Evolutionary conservation across 1,140 invertebrate genomes (phyloP), one percentile per base, ranked within the genome.

Genomic region (Microplitis mediator): DNA sequence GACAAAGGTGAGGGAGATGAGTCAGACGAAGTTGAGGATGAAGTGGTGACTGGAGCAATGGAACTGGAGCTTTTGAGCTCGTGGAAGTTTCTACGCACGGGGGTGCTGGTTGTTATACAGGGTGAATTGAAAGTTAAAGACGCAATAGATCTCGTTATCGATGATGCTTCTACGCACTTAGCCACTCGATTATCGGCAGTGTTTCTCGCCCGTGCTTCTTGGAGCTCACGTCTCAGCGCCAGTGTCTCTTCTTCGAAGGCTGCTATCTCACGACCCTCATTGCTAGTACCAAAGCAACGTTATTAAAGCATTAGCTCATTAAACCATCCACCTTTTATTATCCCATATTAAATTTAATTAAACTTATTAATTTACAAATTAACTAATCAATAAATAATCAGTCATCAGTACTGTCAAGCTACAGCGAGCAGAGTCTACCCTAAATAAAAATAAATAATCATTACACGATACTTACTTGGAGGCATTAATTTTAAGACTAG

Each of bases 231-330:
- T 60, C 86, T 80, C 66, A 86, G 75, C 23, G 81, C 80, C 76
- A 87, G 74, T n/a, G 80, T 83, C 74, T 87, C 85, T 75, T 87
- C 86, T 77, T 87, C 86, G 74, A 86, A 85, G 65, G 84, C 86
- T 58, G 82, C 85, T 71, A 87, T 86, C 79, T 86, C 86, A 45
- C 80, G 84, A 72, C 79, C 82, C 72, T 83, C 84, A 70, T 79
- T 85, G 81, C 85, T 86, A 79, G 73, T 67, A 76, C 60, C 56
- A 76, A 76, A 70, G 56, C 45, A 61, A 72, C 51, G 50, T 72
- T 71, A 54, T 73, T 23, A 64, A 64, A 36, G 35, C 3, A 9
- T 36, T 50, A 35, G 31, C 34, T 35, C 14, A 34, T 35, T 63
- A 63, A 23, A 16, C 56, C 39, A 45, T 9, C 39, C 39, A 45